Base-by-base conservation (phyloP, 2,888 invertebrate genomes). In the Cyaniris semiargus region DNA sequence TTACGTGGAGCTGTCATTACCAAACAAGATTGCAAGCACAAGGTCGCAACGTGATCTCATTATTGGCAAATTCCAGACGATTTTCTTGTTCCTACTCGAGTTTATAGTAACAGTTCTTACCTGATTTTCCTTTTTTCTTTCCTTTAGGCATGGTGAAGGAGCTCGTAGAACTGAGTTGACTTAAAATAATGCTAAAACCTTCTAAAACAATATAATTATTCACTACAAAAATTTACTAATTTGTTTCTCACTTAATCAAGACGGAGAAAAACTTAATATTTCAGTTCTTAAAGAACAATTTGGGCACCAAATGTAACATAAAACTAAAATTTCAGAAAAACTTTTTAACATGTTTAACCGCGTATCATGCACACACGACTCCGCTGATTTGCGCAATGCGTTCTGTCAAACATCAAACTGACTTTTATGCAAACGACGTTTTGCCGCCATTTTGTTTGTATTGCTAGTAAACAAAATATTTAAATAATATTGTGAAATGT, bases 241-340 rank as follows among this genome's bases (percentile, higher is more conserved):
- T 66, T 83, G 84, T 85, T 88, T 90, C 86, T 86, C 92, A 92
- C 93, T 90, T 94, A 95, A 96, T 96, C 96, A 97, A 96, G 96
- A 97, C 90, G 96, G 96, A 94, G 96, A 95, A 96, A 95, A 95
- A 95, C 96, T 96, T 88, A 94, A 93, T 95, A 95, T 95, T 95
- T 94, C 95, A 94, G 95, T 95, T 95, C 95, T 95, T 94, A 94
- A 95, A 94, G 95, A 95, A 95, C 95, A 95, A 95, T 95, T 95
- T 93, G 94, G 93, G 92, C 95, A 95, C 95, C 95, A 95, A 95
- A 96, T 96, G 94, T 94, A 95, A 96, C 95, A 95, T 95, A 95
- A 94, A 94, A 95, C 95, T 94, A 95, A 95, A 95, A 95, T 94
- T 94, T 94, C 95, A 94, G 94, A 92, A 95, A 95, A 96, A 95